Evolutionary conservation across 2,888 invertebrate genomes (phyloP).

Genomic region (Diarsia rubi): DNA sequence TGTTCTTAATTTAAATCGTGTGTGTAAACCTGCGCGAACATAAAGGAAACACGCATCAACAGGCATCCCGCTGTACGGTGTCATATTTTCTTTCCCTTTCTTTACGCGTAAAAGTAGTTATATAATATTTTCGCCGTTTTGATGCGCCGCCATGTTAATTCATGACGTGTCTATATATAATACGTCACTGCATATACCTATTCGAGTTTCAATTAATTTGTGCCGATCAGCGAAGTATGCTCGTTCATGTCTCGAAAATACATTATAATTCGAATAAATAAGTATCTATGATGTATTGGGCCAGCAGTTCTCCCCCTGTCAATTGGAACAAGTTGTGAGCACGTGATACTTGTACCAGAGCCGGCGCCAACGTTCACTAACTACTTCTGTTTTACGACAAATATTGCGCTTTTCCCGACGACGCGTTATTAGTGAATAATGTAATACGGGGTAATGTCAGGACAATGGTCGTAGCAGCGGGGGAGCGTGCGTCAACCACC

Average conservation of each 20-base stretch:
- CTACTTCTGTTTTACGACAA: conserved; percentile 52
- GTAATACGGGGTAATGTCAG: conserved; percentile 34
- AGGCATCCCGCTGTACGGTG: no score
- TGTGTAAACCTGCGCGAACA: no score
- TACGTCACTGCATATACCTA: no score
- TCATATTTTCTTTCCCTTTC: no score
- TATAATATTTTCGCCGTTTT: no score
- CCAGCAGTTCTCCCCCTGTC: background rate
- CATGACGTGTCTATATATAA: no score
- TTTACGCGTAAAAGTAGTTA: no score
- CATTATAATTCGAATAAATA: background rate
- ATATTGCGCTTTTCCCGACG: conserved; percentile 28
- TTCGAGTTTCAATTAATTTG: background rate
- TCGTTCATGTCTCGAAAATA: background rate
- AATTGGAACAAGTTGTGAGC: background rate
- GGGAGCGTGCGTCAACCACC: conserved; percentile 52
- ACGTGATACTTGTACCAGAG: background rate
- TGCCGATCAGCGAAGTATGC: background rate
- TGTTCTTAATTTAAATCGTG: no score
- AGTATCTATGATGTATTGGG: background rate
- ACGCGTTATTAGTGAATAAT: conserved; percentile 29
- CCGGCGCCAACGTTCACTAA: background rate
- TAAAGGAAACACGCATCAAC: no score
- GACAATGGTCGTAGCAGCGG: conserved; percentile 44
- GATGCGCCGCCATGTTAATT: no score